Evolutionary conservation across 2,888 invertebrate species (phyloP).

Genomic region (Apodemia duryi): DNA sequence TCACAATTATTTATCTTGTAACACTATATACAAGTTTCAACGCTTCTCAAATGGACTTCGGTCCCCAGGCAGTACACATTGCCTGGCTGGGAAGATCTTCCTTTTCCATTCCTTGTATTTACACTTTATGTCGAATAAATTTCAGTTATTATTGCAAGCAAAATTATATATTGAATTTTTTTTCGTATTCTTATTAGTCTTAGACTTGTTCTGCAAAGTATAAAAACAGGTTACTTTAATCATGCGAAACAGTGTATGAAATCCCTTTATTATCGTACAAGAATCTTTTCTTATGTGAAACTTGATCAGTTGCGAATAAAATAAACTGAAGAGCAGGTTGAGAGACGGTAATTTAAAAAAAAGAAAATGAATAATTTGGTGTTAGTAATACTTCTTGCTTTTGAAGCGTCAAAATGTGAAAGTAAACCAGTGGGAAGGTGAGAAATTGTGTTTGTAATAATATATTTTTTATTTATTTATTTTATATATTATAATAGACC

Average conservation of each 20-base stretch:
- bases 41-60: too few relatives aligned
- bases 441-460: background rate
- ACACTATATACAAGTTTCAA: too few relatives aligned
- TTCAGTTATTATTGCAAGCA: too few relatives aligned
- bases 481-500: too few relatives aligned
- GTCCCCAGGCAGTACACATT: too few relatives aligned
- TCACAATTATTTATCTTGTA: too few relatives aligned
- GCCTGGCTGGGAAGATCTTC: too few relatives aligned
- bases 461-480: too few relatives aligned
- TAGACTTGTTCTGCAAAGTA: background rate
- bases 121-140: too few relatives aligned
- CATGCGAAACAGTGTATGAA: background rate
- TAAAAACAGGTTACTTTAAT: background rate
- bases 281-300: background rate
- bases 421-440: constrained; percentile 2
- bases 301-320: background rate
- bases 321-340: background rate
- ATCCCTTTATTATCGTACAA: background rate
- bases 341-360: background rate
- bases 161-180: too few relatives aligned
- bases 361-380: constrained; percentile 9
- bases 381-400: background rate
- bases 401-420: background rate
- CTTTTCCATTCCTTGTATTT: too few relatives aligned
- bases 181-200: background rate